These are phyloP conservation scores for Chamaedrilus cognettii DNA, from an alignment of 2,888 invertebrate species.

Conservation along the genomic window DNA sequence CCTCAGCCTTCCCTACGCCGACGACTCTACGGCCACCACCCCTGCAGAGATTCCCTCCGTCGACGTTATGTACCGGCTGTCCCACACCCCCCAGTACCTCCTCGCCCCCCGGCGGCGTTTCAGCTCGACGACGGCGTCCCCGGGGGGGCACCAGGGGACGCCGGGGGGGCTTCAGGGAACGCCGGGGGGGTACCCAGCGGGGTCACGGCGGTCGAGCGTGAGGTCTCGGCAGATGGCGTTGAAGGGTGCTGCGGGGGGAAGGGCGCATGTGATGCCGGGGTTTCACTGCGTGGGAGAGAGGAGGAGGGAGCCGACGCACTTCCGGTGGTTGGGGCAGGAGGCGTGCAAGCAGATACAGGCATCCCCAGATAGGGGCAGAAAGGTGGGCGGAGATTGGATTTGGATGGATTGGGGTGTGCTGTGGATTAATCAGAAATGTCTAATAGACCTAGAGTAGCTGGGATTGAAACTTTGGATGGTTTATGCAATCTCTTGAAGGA, in stretches of 20 bases:
- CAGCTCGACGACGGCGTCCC: neutral
- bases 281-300: constrained; percentile 10
- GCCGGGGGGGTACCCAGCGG: too few relatives aligned
- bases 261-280: constrained; percentile 2
- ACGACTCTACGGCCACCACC: constrained; percentile 65
- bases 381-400: too few relatives aligned
- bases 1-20: constrained; percentile 29
- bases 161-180: neutral
- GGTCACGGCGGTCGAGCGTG: constrained; percentile 16
- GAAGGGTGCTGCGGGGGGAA: neutral
- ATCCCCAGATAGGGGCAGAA: neutral
- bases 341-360: neutral
- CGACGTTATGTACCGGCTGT: constrained; percentile 8
- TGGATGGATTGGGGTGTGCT: too few relatives aligned
- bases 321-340: constrained; percentile 27
- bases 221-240: constrained; percentile 1
- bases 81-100: neutral
- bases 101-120: neutral
- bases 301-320: constrained; percentile 34
- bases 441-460: too few relatives aligned
- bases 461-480: too few relatives aligned
- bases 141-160: neutral
- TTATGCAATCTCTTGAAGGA: too few relatives aligned
- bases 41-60: constrained; percentile 62
- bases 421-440: too few relatives aligned